Evolutionary conservation across 2,888 invertebrate genomes (phyloP).

Genomic region (Molanna angustata): DNA sequence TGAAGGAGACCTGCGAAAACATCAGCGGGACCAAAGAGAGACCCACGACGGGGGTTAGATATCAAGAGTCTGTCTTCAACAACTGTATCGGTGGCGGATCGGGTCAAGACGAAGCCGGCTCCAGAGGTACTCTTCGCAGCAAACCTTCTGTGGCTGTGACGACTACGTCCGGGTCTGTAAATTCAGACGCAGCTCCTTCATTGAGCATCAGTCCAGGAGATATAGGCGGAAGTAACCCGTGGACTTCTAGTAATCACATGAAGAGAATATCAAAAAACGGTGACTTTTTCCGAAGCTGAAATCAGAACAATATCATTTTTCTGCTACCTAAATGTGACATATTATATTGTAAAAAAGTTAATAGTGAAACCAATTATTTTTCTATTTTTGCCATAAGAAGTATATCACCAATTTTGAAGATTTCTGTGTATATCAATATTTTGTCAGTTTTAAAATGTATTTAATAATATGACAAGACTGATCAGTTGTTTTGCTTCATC

Average conservation of each 20-base stretch:
- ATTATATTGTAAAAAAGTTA: no score
- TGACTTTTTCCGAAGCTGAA: slow-evolving; percentile 33
- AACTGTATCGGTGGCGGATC: slow-evolving; percentile 42
- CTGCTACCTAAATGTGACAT: no score
- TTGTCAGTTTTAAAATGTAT: no score
- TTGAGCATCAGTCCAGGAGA: slow-evolving; percentile 18
- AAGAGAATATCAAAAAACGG: slow-evolving; percentile 24
- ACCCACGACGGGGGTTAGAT: slow-evolving; percentile 34
- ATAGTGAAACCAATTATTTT: no score
- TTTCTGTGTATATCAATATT: no score
- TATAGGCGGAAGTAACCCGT: slow-evolving; percentile 5
- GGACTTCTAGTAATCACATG: slow-evolving; percentile 16
- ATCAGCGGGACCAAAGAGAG: slow-evolving; percentile 39
- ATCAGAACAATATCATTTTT: no score
- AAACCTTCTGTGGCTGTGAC: slow-evolving; percentile 51
- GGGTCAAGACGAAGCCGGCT: slow-evolving; percentile 50
- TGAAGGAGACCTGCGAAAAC: slow-evolving; percentile 76
- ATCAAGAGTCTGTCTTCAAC: slow-evolving; percentile 40
- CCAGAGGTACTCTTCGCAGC: slow-evolving; percentile 52
- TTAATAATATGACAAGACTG: no score
- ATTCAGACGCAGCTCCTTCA: slow-evolving; percentile 36
- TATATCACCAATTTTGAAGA: no score
- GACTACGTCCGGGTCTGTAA: slow-evolving; percentile 47
- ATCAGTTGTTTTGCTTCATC: no score
- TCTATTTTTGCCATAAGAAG: no score